Evolutionary conservation across 2,888 invertebrate species (phyloP).

Genomic region (Philhelius pedissequus): DNA sequence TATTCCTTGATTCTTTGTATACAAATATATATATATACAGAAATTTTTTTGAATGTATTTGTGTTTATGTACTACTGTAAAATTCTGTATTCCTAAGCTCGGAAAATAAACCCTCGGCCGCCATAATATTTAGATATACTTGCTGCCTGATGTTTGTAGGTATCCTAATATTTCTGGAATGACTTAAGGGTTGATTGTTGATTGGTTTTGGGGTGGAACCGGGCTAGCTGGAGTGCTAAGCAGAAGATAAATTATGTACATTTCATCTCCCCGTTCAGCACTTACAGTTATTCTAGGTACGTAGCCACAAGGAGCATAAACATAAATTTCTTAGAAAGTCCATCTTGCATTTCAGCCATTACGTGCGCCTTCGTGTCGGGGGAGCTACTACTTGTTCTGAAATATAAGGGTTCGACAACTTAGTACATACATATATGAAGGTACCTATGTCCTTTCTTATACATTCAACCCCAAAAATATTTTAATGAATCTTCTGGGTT

Average conservation of each 20-base stretch:
- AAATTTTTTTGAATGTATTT: background rate
- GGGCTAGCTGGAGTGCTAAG: constrained; percentile 25
- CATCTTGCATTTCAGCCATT: constrained; percentile 54
- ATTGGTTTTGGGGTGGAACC: background rate
- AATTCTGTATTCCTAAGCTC: constrained; percentile 40
- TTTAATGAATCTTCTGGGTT: constrained; percentile 46
- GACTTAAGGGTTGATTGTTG: constrained; percentile 45
- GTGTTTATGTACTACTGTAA: constrained; percentile 3
- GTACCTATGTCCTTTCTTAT: background rate
- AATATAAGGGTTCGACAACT: constrained; percentile 41
- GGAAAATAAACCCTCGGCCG: constrained; percentile 2
- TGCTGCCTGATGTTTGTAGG: background rate
- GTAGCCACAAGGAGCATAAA: constrained; percentile 12
- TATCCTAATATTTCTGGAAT: constrained; percentile 51
- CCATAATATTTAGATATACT: background rate
- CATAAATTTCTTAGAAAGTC: constrained; percentile 37
- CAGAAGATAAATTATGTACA: constrained; percentile 59
- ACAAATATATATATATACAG: constrained; percentile 16
- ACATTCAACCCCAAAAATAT: constrained; percentile 56
- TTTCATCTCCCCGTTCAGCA: constrained; percentile 2
- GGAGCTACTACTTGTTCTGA: background rate
- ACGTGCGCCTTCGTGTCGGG: background rate
- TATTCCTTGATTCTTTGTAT: background rate
- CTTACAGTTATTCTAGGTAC: background rate
- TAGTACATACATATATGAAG: background rate